Base-by-base conservation (phyloP, 2,797 vertebrate species). In the Smutsia temminckii region DNA sequence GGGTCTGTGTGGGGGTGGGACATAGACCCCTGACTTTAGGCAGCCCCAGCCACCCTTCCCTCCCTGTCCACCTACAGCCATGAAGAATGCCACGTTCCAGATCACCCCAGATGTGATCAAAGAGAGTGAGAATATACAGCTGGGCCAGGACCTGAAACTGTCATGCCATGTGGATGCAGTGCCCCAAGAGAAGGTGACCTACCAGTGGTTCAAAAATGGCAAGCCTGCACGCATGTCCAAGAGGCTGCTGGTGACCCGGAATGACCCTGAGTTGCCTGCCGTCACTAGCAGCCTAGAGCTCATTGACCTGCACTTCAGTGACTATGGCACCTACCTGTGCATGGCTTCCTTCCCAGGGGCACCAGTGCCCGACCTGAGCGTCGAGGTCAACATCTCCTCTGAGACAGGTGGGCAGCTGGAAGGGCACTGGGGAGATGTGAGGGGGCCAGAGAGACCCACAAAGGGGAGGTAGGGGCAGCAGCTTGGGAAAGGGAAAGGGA, bases 31-130 rank as follows among this genome's bases (percentile, higher is more conserved):
- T 25, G 29, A 68, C 75, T 59, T 78, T 29, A 49, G 90, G 78
- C 71, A 83, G 63, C 29, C 37, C 51, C 74, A 84, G 83, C 78
- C 80, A 59, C 13, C 27, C 40, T 29, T 11, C 17, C 89, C n/a
- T 91, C 74, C 77, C 40, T 42, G 1, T 17, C 93, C 37, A 8
- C 83, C 53, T 37, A 8, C 94, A 99, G 99, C 99, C 34, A 99
- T 99, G 99, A 99, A 98, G 98, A 99, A 99, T 34, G 98, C 99
- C 96, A 99, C 99, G 0, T 99, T 99, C 98, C 99, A 99, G 97
- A 99, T 99, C 96, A 99, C 99, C 0, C 99, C 99, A 0, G 99
- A 99, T 72, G 99, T 99, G 95, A 99, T 99, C 99, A 99, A 99
- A 97, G 99, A 99, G 97, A 99, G 99, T 0, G 99, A 99, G 98